A percentile compares a stretch with the other conserved stretches of the same genome.
phyloP scores from a whole-genome alignment of 2,888 invertebrate genomes.

The Agrotis ipsilon region DNA sequence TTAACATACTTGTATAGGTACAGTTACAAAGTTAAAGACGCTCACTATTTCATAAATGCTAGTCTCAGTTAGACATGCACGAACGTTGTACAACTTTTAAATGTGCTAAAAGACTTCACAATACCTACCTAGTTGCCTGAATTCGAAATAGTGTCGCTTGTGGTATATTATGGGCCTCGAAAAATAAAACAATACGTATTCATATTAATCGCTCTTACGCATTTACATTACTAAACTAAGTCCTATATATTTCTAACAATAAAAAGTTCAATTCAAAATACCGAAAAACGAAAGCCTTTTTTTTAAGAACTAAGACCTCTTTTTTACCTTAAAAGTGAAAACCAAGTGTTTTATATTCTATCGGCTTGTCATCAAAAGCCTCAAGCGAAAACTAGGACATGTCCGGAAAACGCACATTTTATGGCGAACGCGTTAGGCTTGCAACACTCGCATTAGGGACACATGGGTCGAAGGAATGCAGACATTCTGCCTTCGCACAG shows the following conservation, averaged over 20 bases:
- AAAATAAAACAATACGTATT: background rate
- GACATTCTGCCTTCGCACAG: conserved; percentile 52
- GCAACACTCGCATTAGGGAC: conserved; percentile 62
- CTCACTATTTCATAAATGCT: conserved; percentile 70
- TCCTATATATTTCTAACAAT: background rate
- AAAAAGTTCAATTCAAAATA: background rate
- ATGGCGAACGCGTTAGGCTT: conserved; percentile 58
- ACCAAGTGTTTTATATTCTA: conserved; percentile 45
- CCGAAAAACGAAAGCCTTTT: background rate
- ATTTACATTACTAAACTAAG: conserved; percentile 1
- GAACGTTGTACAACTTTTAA: conserved; percentile 53
- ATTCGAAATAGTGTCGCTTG: background rate
- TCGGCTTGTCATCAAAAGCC: conserved; percentile 41
- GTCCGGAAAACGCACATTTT: conserved; percentile 56
- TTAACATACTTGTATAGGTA: conserved; percentile 56
- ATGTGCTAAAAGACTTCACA: conserved; percentile 46
- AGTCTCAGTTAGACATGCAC: conserved; percentile 43
- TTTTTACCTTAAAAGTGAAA: conserved; percentile 58
- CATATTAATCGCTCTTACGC: too few species aligned
- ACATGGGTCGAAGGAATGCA: conserved; percentile 61
- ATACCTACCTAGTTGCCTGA: conserved; percentile 7
- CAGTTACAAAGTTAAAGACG: conserved; percentile 61
- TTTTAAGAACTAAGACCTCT: background rate
- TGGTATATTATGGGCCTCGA: background rate
- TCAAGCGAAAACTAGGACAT: conserved; percentile 53